Base-by-base conservation (phyloP, 1,140 invertebrate species). In the Oreohelix idahoensis region DNA sequence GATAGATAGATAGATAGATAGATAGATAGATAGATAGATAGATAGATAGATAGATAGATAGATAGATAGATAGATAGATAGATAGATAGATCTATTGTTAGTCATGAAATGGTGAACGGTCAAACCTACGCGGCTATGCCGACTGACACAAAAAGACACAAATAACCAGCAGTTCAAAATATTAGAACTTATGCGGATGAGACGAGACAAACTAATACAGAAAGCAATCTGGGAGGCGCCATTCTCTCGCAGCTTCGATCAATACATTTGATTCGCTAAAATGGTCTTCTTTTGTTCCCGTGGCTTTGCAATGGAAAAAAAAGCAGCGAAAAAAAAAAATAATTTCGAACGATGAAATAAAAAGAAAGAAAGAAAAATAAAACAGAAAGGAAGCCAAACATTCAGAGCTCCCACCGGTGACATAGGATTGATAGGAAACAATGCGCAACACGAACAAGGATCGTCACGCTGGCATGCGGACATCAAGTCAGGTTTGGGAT, bases 1-100 rank as follows among this genome's bases (percentile, higher is more conserved):
- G 26, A 58, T n/a, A n/a, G 15, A 58, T n/a, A 58, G 53, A 58
- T 58, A 58, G 53, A 58, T 58, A 58, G 53, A 58, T 58, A 58
- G 53, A 58, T 58, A 58, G 53, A 58, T 58, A 58, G 53, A 58
- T 58, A 58, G 53, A 58, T 58, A 58, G 45, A 49, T 49, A 49
- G 45, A 49, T 49, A 49, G 45, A 49, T 49, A 49, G 45, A 49
- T 49, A 49, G 45, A 49, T 49, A 49, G 45, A 49, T 49, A 49
- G 45, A 49, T 49, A 49, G 45, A 49, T 49, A 49, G 45, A 49
- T 49, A 49, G 45, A 49, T 49, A 49, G 45, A 49, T 49, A 49
- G 45, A 49, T 49, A 49, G 45, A 49, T 49, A 49, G 45, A 49
- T 49, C 45, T 8, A 49, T 49, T 11, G 45, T 49, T 49, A 49